phyloP scores from a whole-genome alignment of 2,888 invertebrate species.

The Agrotis ipsilon region DNA sequence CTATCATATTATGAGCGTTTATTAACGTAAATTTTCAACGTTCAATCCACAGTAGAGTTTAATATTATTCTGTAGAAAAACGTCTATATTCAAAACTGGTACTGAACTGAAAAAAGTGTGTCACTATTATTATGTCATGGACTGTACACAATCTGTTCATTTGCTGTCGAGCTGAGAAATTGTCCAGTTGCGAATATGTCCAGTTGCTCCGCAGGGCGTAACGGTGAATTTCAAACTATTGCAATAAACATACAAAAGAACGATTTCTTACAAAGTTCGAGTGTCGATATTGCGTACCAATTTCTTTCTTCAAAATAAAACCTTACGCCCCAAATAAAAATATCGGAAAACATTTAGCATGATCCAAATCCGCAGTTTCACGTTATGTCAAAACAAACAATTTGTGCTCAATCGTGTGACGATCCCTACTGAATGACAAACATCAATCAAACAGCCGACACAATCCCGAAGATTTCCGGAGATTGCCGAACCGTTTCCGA shows the following conservation, averaged over 20 bases:
- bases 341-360: conserved; percentile 48
- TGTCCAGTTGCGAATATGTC: too few species aligned
- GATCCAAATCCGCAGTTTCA: conserved; percentile 21
- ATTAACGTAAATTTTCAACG: too few species aligned
- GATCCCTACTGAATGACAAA: conserved; percentile 53
- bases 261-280: neutral
- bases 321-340: neutral
- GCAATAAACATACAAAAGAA: neutral
- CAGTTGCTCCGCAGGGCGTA: too few species aligned
- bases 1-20: too few species aligned
- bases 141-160: too few species aligned
- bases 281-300: neutral
- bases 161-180: too few species aligned
- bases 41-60: too few species aligned
- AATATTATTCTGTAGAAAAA: too few species aligned
- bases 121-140: too few species aligned
- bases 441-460: conserved; percentile 52
- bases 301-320: conserved; percentile 10
- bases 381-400: conserved; percentile 54
- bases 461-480: conserved; percentile 50
- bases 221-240: too few species aligned
- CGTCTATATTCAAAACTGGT: too few species aligned
- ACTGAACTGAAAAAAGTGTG: too few species aligned
- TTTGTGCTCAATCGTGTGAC: conserved; percentile 49
- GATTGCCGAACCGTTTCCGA: conserved; percentile 34